A percentile compares a stretch with the other conserved stretches of the same genome.
Conservation (phyloP, 2,113 vertebrate species). For the Enhydra lutris region DNA sequence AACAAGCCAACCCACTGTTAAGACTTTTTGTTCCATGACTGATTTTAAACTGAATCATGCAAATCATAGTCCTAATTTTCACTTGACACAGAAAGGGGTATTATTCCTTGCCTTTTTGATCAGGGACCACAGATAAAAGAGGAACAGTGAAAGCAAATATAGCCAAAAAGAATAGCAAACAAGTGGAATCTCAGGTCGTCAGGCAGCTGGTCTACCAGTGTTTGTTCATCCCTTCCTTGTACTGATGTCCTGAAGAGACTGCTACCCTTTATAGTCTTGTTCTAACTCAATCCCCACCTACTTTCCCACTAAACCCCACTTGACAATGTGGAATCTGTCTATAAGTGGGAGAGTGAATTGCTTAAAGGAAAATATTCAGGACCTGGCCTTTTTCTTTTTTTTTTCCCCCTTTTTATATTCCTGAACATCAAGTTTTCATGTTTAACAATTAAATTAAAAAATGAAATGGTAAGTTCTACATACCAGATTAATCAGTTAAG, state of each 20-base stretch:
- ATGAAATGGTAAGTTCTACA: not conserved
- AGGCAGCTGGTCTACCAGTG: not conserved
- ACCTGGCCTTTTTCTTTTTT: not conserved
- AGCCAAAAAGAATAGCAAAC: not conserved
- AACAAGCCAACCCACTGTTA: not conserved
- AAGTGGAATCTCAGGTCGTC: not conserved
- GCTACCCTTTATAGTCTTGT: not conserved
- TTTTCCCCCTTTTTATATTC: not conserved
- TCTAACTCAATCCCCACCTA: not conserved
- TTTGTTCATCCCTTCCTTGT: not conserved
- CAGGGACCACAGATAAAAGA: not conserved
- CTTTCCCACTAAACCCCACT: not conserved
- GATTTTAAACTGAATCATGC: not conserved
- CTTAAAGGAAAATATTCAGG: not conserved
- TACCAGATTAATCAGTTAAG: not conserved
- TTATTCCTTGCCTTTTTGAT: not conserved
- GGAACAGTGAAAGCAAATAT: not conserved
- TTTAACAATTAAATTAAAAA: conserved; percentile 28
- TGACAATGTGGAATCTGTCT: not conserved
- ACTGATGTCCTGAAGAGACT: not conserved
- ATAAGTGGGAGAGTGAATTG: not conserved
- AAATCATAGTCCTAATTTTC: not conserved
- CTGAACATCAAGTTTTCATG: not conserved
- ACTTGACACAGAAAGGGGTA: not conserved
- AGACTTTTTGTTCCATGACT: not conserved